Evolutionary conservation across 1,140 invertebrate genomes (phyloP).

Genomic region (Paralvinella palmiformis): DNA sequence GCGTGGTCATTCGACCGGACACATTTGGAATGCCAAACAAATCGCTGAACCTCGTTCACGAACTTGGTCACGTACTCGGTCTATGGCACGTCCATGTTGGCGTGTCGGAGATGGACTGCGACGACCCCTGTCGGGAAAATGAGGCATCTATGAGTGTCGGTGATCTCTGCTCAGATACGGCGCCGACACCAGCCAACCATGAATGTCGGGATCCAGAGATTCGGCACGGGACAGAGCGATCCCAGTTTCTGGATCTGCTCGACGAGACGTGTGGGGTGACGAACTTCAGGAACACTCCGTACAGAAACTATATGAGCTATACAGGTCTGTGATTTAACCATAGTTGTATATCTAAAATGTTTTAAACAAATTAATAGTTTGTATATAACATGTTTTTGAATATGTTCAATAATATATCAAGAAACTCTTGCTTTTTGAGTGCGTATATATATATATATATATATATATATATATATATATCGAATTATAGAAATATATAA

Average conservation of each 20-base stretch:
- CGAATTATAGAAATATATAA: too few species aligned
- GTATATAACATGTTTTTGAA: too few species aligned
- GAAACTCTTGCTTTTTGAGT: too few species aligned
- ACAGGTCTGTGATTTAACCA: conserved; percentile 26
- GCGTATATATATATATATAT: too few species aligned
- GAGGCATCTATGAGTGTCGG: conserved; percentile 36
- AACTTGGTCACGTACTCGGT: conserved; percentile 44
- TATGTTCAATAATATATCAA: too few species aligned
- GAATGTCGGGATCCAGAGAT: conserved; percentile 30
- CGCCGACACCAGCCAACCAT: conserved; percentile 33
- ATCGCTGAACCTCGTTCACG: conserved; percentile 36
- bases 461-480: too few species aligned
- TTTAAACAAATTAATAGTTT: too few species aligned
- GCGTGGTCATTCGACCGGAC: conserved; percentile 33
- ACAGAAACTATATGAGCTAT: conserved; percentile 46
- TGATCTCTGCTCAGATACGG: conserved; percentile 43
- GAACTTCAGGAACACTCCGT: conserved; percentile 33
- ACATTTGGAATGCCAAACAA: conserved; percentile 27
- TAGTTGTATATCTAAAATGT: neutral
- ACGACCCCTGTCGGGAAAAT: conserved; percentile 37
- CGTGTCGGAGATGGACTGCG: conserved; percentile 39
- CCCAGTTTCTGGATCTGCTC: too few species aligned
- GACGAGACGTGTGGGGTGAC: conserved; percentile 20
- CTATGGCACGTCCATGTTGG: conserved; percentile 48
- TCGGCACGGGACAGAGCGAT: neutral